Percentiles rank a stretch among this genome's conserved stretches.
phyloP scores from a whole-genome alignment of 2,888 invertebrate species.

The Melitaea athalia region DNA sequence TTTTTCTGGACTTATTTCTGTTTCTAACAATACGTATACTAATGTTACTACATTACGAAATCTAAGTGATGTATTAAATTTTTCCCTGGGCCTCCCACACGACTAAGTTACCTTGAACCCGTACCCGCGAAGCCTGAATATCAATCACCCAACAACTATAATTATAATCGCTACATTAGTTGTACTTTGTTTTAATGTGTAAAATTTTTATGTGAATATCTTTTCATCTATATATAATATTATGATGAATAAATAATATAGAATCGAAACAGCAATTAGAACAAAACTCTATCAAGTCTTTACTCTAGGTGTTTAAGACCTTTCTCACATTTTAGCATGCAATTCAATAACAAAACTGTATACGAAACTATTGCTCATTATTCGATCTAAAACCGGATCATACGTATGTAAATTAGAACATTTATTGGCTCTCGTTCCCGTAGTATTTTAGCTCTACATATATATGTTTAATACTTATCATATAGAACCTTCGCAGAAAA shows the following conservation, averaged over 20 bases:
- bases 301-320: conserved; percentile 18
- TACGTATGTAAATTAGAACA: conserved; percentile 30
- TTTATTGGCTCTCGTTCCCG: conserved; percentile 11
- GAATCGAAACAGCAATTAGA: background rate
- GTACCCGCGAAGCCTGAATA: conserved; percentile 57
- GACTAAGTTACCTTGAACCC: conserved; percentile 64
- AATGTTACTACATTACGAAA: background rate
- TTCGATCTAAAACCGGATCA: conserved; percentile 55
- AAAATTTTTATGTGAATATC: background rate
- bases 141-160: conserved; percentile 54
- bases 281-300: conserved; percentile 21
- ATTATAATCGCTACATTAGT: conserved; percentile 41
- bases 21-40: background rate
- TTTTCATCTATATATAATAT: background rate
- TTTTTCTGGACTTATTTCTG: no score
- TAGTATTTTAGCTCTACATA: conserved; percentile 12
- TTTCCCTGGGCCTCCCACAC: conserved; percentile 28
- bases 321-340: conserved; percentile 42
- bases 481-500: conserved; percentile 37
- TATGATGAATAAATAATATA: background rate
- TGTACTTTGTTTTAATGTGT: background rate
- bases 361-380: conserved; percentile 50
- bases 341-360: conserved; percentile 58
- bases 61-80: conserved; percentile 7
- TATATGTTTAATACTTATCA: conserved; percentile 25